A percentile compares a stretch with the other conserved stretches of the same genome.
Conservation (phyloP, 2,888 invertebrate species). For the Hetaerina titia region DNA sequence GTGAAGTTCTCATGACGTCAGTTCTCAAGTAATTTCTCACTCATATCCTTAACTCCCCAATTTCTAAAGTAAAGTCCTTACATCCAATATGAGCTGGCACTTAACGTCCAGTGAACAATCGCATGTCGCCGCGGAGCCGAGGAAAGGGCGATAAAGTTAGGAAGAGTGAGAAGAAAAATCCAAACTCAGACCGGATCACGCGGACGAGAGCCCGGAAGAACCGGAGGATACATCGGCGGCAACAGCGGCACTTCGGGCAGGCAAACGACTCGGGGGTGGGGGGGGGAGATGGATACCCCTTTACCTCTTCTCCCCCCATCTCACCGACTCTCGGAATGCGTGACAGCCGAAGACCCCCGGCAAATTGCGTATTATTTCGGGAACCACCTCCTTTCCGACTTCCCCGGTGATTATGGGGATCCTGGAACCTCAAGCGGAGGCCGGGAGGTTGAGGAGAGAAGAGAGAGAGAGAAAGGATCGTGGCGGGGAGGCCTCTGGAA, state of each 20-base stretch:
- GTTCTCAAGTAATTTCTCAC: too few species aligned
- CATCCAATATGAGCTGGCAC: too few species aligned
- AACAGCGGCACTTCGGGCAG: not conserved
- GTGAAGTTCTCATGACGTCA: too few species aligned
- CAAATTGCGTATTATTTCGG: slow-evolving; percentile 32
- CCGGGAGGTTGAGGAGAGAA: not conserved
- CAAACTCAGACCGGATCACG: too few species aligned
- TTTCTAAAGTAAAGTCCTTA: too few species aligned
- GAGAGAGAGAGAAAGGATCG: not conserved
- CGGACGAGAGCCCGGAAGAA: not conserved
- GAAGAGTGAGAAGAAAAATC: too few species aligned
- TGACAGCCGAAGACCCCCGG: slow-evolving; percentile 29
- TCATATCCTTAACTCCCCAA: too few species aligned
- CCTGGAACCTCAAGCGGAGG: not conserved
- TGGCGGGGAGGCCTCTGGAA: not conserved
- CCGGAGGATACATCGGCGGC: not conserved
- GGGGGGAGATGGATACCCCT: not conserved
- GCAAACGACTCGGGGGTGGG: not conserved
- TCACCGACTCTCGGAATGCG: not conserved
- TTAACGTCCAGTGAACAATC: too few species aligned
- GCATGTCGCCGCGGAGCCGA: too few species aligned
- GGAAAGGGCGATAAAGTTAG: too few species aligned
- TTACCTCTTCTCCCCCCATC: not conserved
- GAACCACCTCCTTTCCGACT: not conserved
- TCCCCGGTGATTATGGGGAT: slow-evolving; percentile 25